phyloP scores from a whole-genome alignment of 2,113 vertebrate species.

The Chamaea fasciata region DNA sequence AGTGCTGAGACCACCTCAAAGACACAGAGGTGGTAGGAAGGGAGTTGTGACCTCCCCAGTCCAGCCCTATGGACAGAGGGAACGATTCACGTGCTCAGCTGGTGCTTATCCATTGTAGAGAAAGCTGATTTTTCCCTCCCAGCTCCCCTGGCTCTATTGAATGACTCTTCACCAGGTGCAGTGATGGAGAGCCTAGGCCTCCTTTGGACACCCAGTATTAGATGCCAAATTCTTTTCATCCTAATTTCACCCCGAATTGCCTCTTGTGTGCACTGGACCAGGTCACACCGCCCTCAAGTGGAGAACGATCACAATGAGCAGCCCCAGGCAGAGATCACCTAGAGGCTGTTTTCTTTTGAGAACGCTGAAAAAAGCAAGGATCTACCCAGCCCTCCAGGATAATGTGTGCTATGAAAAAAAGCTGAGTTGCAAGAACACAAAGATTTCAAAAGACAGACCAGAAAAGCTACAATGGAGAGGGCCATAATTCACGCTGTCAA shows the following conservation, averaged over 20 bases:
- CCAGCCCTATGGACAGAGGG: not conserved
- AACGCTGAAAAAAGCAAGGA: not conserved
- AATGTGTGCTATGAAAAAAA: not conserved
- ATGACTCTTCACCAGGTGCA: not conserved
- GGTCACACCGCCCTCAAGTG: slow-evolving; percentile 51
- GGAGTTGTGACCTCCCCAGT: not conserved
- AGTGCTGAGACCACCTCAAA: not conserved
- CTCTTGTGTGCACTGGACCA: not conserved
- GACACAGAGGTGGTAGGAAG: not conserved
- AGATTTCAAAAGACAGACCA: not conserved
- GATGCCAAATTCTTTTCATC: not conserved
- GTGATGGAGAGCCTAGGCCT: not conserved
- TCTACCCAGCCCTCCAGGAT: not conserved
- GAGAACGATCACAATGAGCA: not conserved
- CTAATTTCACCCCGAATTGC: not conserved
- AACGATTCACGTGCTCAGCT: fast-evolving
- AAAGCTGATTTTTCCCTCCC: not conserved
- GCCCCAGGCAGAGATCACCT: fast-evolving
- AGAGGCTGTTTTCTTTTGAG: not conserved
- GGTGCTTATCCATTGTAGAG: not conserved
- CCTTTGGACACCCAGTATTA: not conserved
- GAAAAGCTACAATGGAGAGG: not conserved
- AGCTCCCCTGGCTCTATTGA: not conserved
- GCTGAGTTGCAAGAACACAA: not conserved
- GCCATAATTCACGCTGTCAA: not conserved